These are phyloP conservation scores for Pithys albifrons DNA, from an alignment of 2,113 vertebrate genomes.

Conservation along the genomic window DNA sequence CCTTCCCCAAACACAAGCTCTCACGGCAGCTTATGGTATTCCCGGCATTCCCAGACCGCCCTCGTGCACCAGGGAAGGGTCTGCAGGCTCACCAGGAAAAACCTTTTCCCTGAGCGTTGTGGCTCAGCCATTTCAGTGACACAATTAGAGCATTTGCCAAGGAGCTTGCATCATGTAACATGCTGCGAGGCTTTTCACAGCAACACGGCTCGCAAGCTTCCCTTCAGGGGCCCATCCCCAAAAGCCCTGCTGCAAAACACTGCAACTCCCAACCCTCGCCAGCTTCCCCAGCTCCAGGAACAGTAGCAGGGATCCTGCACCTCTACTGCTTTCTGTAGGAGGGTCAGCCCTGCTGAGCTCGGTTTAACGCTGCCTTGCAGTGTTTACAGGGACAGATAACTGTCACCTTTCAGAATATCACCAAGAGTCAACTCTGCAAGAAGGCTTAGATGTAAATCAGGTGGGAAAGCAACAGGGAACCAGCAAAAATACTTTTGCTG, in stretches of 20 bases:
- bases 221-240: neutral
- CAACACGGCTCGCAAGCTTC: neutral
- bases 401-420: neutral
- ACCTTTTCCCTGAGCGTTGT: neutral
- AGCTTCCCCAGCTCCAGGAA: neutral
- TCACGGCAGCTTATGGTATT: neutral
- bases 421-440: neutral
- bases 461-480: neutral
- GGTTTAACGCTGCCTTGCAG: neutral
- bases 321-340: neutral
- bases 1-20: neutral
- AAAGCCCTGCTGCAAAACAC: neutral
- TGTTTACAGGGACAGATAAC: neutral
- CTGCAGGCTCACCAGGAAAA: constrained; percentile 42
- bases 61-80: neutral
- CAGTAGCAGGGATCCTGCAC: neutral
- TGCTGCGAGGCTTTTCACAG: constrained; percentile 12
- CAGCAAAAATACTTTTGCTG: neutral
- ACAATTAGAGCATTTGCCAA: constrained; percentile 39
- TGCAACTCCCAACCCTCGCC: neutral
- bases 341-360: neutral
- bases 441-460: constrained; percentile 15
- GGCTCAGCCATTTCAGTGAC: constrained; percentile 48
- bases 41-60: neutral
- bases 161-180: constrained; percentile 50